Base-by-base conservation (phyloP, 2,888 invertebrate genomes). In the Pelosia muscerda region DNA sequence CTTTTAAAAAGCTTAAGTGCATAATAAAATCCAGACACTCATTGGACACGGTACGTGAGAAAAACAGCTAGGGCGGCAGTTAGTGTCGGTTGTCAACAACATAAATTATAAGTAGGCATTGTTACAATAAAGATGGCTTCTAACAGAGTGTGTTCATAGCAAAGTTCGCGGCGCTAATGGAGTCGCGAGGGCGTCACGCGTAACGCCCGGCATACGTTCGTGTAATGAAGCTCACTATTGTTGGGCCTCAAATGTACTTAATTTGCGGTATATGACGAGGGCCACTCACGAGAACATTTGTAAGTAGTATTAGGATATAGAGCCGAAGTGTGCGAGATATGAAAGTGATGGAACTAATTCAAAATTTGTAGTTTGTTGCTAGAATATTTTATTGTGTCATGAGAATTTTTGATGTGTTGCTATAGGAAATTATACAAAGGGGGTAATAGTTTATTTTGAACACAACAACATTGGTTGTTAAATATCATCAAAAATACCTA, bases 221-320 rank as follows among this genome's bases (percentile, higher is more conserved):
- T 74, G 86, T 94, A 94, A 94, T 94, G 93, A 94, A 94, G 88
- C 88, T 81, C 86, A 88, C 91, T 89, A 92, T 94, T 93, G 93
- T 93, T 90, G 85, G 83, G 85, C 84, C 84, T 89, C 87, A 88
- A 93, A 92, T 88, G 90, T 89, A 87, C 92, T 90, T 90, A 89
- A 91, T 90, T 89, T 88, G 88, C 84, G 88, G 87, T 85, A 85
- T 87, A 87, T 86, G 87, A 84, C 81, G 84, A 81, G 79, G 79
- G 78, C 75, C 84, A 78, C 86, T 86, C 79, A 84, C 86, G 86
- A 88, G 83, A 77, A 81, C 82, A 80, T 86, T 86, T 86, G 85
- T 86, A 88, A 87, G 87, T 81, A 84, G 73, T 76, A 77, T 79
- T 75, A 80, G 81, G 82, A 84, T 78, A 78, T 79, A 73, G 72